Base-by-base conservation (phyloP, 2,113 vertebrate genomes). In the Myotis lucifugus region DNA sequence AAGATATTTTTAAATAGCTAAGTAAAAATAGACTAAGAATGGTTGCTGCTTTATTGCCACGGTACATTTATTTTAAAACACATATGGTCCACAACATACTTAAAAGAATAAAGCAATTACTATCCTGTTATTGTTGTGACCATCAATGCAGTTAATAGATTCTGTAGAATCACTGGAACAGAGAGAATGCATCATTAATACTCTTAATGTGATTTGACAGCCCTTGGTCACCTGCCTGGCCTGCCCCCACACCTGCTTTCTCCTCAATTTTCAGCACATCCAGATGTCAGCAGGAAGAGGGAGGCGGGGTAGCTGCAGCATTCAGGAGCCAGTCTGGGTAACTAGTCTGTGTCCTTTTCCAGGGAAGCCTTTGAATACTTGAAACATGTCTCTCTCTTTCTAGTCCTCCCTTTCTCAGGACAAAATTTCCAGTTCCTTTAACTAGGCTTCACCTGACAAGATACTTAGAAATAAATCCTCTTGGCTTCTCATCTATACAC, bases 21-120 rank as follows among this genome's bases (percentile, higher is more conserved):
- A 69, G 79, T 82, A 91, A 93, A 95, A 95, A 92, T 90, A 83
- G 82, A 76, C n/a, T 76, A 94, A 89, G 54, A 85, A 87, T 0
- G 5, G 34, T n/a, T 77, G 23, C 27, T 93, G 81, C 61, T 77
- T 85, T 91, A 85, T 74, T 82, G 18, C n/a, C 34, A 69, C 17
- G 13, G 54, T 59, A 59, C 61, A 90, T 88, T 96, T 93, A 94
- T 89, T 96, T 94, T 85, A 64, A 88, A 96, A 76, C 89, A 23
- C 19, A 37, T 40, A 27, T 23, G 9, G 12, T 56, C 46, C 85
- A 46, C 67, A 56, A 90, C 64, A 29, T 48, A 27, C 77, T 91
- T 81, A 67, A 56, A 91, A 81, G 64, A 93, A 88, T 82, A 70
- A 96, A 81, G 42, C 8, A 46, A 76, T 92, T 67, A 76, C 23